A percentile compares a stretch with the other conserved stretches of the same genome.
These are phyloP conservation scores for Prenolepis imparis DNA, from an alignment of 2,888 invertebrate species.

Conservation along the genomic window DNA sequence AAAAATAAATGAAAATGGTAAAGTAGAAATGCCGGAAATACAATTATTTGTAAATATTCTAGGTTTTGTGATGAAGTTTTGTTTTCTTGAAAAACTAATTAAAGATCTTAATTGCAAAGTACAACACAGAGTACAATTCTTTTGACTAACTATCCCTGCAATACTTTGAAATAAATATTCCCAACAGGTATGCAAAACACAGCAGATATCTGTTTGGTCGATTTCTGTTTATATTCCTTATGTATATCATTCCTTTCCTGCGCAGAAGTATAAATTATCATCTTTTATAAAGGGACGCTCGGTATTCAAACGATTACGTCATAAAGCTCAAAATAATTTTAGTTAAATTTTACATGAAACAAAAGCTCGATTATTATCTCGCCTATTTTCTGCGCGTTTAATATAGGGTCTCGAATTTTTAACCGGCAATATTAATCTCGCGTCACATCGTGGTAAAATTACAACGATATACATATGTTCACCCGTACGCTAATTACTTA, in stretches of 20 bases:
- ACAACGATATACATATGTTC: conserved; percentile 50
- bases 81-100: conserved; percentile 17
- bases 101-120: background rate
- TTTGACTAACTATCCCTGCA: background rate
- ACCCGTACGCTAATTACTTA: conserved; percentile 61
- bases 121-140: background rate
- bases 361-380: background rate
- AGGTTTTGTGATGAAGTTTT: background rate
- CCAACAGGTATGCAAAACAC: background rate
- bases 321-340: background rate
- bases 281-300: background rate
- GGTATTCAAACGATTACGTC: background rate
- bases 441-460: conserved; percentile 46
- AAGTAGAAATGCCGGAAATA: background rate
- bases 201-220: background rate
- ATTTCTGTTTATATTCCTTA: background rate
- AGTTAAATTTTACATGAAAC: background rate
- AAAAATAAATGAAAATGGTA: too few relatives aligned
- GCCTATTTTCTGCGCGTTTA: background rate
- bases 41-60: background rate
- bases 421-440: conserved; percentile 20
- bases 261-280: background rate
- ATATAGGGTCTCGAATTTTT: conserved; percentile 4
- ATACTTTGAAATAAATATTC: conserved; percentile 11
- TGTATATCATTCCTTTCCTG: background rate